Evolutionary conservation across 2,113 vertebrate species (phyloP), one percentile per base, ranked within the genome.

Genomic region (Aptenodytes forsteri): DNA sequence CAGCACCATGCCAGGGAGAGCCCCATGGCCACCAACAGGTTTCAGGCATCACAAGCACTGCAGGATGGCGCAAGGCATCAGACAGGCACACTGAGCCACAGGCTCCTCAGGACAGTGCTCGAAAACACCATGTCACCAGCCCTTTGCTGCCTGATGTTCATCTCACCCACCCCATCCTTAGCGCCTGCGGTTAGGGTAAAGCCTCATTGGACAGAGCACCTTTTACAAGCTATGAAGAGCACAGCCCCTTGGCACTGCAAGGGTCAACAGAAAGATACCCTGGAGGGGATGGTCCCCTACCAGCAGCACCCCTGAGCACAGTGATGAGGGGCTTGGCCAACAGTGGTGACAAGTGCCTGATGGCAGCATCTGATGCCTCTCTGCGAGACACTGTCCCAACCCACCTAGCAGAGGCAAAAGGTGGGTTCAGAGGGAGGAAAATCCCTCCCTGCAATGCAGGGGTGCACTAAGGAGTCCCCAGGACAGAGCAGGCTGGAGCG

Each of bases 141-240:
- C 49, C 55, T 15, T 9, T 15, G 25, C 47, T 83, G 62, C 36
- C 25, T 8, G 9, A 7, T 3, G 18, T 9, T 38, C 7, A 1
- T 9, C 65, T n/a, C 10, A 4, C 16, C 5, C 2, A 27, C 8
- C 11, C 50, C 34, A 34, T 9, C 49, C 29, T 26, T 9, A 18
- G 6, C 7, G 12, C 47, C 47, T 21, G 34, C 0, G 2, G 20
- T 32, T 56, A 22, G 36, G 29, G 9, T 44, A 25, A 47, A 75
- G 78, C 9, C 15, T 56, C 0, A 0, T 0, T 3, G 44, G 32
- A 54, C 22, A 38, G 27, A 72, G 32, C 34, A 47, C 29, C 75
- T 55, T 49, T 25, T 7, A 72, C 14, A 34, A 30, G 30, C 30
- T 44, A 11, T 16, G 38, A 44, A 67, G 44, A 70, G 3, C 70